Base-by-base conservation (phyloP, 2,888 invertebrate genomes). In the Limenitis camilla region DNA sequence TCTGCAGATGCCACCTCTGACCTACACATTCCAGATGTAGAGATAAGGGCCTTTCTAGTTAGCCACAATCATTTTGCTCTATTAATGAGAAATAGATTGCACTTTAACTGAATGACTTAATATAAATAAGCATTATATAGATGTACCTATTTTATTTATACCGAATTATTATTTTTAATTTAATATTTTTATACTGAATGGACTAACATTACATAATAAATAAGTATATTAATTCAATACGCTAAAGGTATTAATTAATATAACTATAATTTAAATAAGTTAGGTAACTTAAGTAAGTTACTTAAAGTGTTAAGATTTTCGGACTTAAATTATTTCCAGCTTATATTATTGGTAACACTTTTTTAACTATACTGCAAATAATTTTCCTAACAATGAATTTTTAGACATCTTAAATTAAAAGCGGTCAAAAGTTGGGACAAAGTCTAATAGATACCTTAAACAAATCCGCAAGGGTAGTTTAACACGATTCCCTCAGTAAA, bases 401-500 rank as follows among this genome's bases (percentile, higher is more conserved):
- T 33, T 33, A 33, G 7, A 33, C 4, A 33, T 33, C 43, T 32
- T 55, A 52, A 57, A 55, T 59, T 59, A 54, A 59, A 59, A 49
- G 36, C 45, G 55, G 57, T 55, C 59, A 56, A 61, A 58, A 64
- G 55, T 58, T 63, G 60, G 61, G 62, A 40, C 54, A 45, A 60
- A 58, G 58, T 60, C 64, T 61, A 63, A 63, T 62, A 62, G 64
- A 59, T 67, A 68, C 67, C 67, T 66, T 65, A 66, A 69, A 71
- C 69, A 74, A 76, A 74, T 74, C 76, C 70, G 68, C 70, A 69
- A 68, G 81, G 81, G 83, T 78, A 76, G 76, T 76, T 74, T 71
- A 76, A 74, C 74, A 77, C 72, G 72, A 76, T 74, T 75, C 78
- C 73, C 79, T 80, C 68, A 41, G 67, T 74, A 83, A 84, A 85